phyloP scores from a whole-genome alignment of 2,113 vertebrate species.

The Pimephales promelas region DNA sequence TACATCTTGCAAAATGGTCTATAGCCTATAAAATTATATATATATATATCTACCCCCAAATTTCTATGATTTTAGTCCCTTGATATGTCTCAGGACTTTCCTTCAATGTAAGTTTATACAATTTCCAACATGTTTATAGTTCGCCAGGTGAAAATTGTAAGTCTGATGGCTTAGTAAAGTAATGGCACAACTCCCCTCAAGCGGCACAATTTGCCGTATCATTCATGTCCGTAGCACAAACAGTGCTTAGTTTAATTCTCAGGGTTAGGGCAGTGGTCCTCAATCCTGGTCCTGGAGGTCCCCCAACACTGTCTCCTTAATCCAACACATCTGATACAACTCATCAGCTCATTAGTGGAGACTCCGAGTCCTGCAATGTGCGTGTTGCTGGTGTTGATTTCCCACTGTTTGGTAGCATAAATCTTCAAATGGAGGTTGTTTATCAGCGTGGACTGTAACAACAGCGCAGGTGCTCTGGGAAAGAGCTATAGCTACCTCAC shows the following conservation, averaged over 20 bases:
- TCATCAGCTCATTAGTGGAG: not conserved
- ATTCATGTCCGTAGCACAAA: not conserved
- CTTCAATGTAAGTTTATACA: conserved; percentile 24
- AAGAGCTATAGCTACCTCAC: not conserved
- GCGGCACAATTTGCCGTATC: not conserved
- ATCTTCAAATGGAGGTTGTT: conserved; percentile 5
- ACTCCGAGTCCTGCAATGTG: not conserved
- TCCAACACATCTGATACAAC: conserved; percentile 9
- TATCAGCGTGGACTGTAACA: conserved; percentile 3
- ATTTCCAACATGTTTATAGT: conserved; percentile 1
- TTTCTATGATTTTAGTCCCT: not conserved
- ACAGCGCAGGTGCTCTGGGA: conserved; percentile 17
- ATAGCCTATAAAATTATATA: no score
- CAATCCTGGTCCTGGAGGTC: conserved; percentile 28
- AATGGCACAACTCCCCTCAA: conserved; percentile 5
- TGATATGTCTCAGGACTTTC: not conserved
- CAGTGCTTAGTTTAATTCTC: conserved; percentile 18
- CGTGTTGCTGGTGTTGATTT: not conserved
- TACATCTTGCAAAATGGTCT: no score
- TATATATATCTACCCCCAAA: not conserved
- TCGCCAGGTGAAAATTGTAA: not conserved
- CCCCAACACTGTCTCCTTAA: conserved; percentile 23
- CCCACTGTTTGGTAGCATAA: not conserved
- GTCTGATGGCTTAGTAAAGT: conserved; percentile 10
- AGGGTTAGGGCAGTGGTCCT: conserved; percentile 16